Evolutionary conservation across 1,140 invertebrate genomes (phyloP).

Genomic region (Cylas formicarius): DNA sequence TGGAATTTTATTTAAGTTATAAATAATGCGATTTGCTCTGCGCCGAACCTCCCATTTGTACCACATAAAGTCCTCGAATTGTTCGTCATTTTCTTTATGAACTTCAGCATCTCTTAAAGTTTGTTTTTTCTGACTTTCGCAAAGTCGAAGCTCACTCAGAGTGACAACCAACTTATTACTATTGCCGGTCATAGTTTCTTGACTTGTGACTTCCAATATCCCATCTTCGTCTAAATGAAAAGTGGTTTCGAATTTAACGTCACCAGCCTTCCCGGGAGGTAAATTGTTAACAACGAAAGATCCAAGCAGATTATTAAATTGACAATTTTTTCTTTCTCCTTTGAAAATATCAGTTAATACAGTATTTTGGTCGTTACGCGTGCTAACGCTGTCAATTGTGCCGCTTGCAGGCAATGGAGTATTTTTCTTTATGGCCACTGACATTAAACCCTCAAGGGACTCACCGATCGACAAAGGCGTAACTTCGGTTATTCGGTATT

Average conservation of each 20-base stretch:
- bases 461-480: constrained; percentile 16
- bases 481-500: constrained; percentile 13
- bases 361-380: constrained; percentile 9
- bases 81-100: constrained; percentile 4
- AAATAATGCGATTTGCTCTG: background rate
- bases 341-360: constrained; percentile 13
- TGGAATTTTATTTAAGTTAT: background rate
- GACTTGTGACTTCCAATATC: constrained; percentile 17
- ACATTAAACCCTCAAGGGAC: constrained; percentile 1
- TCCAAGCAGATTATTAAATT: constrained; percentile 20
- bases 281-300: constrained; percentile 14
- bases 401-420: constrained; percentile 10
- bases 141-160: constrained; percentile 1
- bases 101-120: background rate
- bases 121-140: background rate
- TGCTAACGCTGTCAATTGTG: background rate
- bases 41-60: background rate
- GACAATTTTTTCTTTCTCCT: constrained; percentile 18
- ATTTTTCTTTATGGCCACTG: constrained; percentile 12
- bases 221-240: constrained; percentile 20
- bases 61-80: constrained; percentile 3
- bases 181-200: constrained; percentile 5
- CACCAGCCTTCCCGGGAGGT: constrained; percentile 12
- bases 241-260: constrained; percentile 7
- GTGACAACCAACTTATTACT: constrained; percentile 1